These are phyloP conservation scores for Cebidichthys violaceus DNA, from an alignment of 2,113 vertebrate genomes.

Conservation along the genomic window DNA sequence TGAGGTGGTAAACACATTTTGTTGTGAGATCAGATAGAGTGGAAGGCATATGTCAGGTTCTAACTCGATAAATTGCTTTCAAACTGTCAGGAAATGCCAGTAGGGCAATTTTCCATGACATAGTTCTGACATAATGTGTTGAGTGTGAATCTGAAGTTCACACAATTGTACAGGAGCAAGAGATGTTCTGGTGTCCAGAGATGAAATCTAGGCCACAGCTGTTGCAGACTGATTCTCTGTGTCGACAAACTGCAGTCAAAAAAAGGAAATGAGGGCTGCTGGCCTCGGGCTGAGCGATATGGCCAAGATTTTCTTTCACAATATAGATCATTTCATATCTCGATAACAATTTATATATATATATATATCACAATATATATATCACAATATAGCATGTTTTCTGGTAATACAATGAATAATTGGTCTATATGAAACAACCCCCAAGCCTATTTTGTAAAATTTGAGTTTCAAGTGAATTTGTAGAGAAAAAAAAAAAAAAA, in stretches of 20 bases:
- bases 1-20: background rate
- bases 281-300: no score
- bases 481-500: no score
- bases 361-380: no score
- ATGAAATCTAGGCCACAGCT: slow-evolving; percentile 27
- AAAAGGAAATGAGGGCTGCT: background rate
- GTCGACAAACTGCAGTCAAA: slow-evolving; percentile 1
- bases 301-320: no score
- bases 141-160: slow-evolving; percentile 8
- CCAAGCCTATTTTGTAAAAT: no score
- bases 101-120: background rate
- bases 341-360: no score
- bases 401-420: no score
- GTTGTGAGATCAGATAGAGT: background rate
- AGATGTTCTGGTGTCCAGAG: background rate
- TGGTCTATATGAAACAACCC: no score
- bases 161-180: background rate
- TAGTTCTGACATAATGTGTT: background rate
- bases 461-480: no score
- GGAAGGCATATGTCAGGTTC: background rate
- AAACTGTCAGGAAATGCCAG: background rate
- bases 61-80: background rate
- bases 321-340: no score
- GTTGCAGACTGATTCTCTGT: slow-evolving; percentile 11
- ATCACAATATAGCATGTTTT: no score